A percentile compares a stretch with the other conserved stretches of the same genome.
Conservation (phyloP, 2,113 vertebrate species). For the Corythaeola cristata region DNA sequence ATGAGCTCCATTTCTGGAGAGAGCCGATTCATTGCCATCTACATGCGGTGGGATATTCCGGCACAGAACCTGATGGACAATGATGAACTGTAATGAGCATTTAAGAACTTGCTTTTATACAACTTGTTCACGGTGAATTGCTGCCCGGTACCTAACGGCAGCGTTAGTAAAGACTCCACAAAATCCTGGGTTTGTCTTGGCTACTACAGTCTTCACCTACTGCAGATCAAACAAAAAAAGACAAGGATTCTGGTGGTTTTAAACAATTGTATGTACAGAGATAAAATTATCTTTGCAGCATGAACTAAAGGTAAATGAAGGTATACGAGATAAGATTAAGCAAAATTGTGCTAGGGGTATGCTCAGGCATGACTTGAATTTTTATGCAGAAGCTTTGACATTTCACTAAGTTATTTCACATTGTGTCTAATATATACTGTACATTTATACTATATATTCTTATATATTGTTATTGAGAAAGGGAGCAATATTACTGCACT, state of each 20-base stretch:
- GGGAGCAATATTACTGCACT: conserved; percentile 33
- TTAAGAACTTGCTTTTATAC: conserved; percentile 4
- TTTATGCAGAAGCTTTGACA: conserved; percentile 34
- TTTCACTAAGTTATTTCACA: conserved; percentile 37
- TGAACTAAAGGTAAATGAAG: conserved; percentile 1
- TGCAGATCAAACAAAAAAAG: background rate
- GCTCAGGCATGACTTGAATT: conserved; percentile 14
- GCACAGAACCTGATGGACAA: background rate
- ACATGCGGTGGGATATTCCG: background rate
- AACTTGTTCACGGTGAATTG: background rate
- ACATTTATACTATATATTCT: conserved; percentile 52
- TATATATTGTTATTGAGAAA: conserved; percentile 55
- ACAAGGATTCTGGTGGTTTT: background rate
- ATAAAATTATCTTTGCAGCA: background rate
- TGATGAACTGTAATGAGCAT: background rate
- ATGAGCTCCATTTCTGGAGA: background rate
- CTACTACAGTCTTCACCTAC: background rate
- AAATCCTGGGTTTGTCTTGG: background rate
- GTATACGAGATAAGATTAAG: background rate
- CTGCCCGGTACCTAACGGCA: background rate
- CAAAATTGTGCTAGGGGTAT: background rate
- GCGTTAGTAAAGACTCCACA: background rate
- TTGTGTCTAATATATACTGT: conserved; percentile 50
- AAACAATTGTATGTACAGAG: background rate
- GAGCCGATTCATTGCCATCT: background rate